Percentiles rank a stretch among this genome's conserved stretches.
phyloP scores from a whole-genome alignment of 1,140 invertebrate genomes.

The Solenopsis fugax region DNA sequence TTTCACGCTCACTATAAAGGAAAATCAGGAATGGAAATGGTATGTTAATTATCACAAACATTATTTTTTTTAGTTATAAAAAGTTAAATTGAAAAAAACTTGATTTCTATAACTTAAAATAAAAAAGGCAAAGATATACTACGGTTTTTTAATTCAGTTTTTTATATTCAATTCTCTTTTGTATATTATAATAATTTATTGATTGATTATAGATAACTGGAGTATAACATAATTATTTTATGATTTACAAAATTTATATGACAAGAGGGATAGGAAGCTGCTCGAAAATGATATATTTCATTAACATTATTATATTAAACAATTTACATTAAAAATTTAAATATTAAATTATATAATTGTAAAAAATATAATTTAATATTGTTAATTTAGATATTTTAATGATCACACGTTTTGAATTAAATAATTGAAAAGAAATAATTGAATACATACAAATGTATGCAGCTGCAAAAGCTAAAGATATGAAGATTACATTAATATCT shows the following conservation, averaged over 20 bases:
- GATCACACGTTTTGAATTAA: not conserved
- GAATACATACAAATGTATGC: not conserved
- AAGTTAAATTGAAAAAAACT: not conserved
- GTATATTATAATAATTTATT: conserved; percentile 1
- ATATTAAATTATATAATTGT: not conserved
- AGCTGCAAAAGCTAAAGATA: not conserved
- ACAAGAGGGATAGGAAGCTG: not conserved
- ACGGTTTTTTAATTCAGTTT: not conserved
- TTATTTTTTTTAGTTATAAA: not conserved
- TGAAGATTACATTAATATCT: not conserved
- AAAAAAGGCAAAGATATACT: not conserved
- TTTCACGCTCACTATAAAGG: conserved; percentile 94
- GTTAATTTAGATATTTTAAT: not conserved
- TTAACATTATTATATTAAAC: not conserved
- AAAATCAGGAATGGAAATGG: conserved; percentile 96
- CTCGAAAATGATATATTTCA: not conserved
- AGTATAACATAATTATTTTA: not conserved
- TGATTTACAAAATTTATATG: not conserved
- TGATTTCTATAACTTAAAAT: not conserved
- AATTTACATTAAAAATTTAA: not conserved
- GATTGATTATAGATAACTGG: not conserved
- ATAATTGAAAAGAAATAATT: not conserved
- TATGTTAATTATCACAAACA: conserved; percentile 83
- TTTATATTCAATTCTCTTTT: not conserved
- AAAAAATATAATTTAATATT: not conserved